Evolutionary conservation across 2,888 invertebrate species (phyloP).

Genomic region (Drosophila phalerata): DNA sequence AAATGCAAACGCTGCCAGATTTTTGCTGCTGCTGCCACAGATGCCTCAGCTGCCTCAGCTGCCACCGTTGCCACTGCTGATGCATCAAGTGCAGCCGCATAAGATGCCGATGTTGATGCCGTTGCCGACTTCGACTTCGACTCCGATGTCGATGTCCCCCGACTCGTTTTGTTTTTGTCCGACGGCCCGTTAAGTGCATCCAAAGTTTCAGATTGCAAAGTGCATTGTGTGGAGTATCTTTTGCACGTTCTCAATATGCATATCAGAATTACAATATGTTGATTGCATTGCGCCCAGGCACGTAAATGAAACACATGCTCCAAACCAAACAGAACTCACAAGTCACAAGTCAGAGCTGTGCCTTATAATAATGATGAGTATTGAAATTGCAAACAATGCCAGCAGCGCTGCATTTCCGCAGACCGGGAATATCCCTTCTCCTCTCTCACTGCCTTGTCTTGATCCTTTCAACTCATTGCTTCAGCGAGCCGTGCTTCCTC

Average conservation of each 20-base stretch:
- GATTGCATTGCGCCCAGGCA: constrained; percentile 72
- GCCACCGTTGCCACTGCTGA: constrained; percentile 30
- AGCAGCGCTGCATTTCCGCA: constrained; percentile 55
- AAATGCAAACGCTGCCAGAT: constrained; percentile 78
- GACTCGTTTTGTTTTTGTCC: constrained; percentile 64
- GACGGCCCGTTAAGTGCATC: constrained; percentile 75
- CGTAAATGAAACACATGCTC: constrained; percentile 73
- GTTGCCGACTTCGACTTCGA: constrained; percentile 11
- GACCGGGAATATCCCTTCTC: background rate
- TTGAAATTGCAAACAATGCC: constrained; percentile 72
- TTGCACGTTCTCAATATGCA: constrained; percentile 81
- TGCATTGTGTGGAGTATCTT: constrained; percentile 64
- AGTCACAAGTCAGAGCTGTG: constrained; percentile 20
- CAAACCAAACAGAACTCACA: constrained; percentile 4
- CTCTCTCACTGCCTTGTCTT: background rate
- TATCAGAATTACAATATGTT: constrained; percentile 80
- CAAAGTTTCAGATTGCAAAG: constrained; percentile 57
- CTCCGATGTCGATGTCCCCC: constrained; percentile 34
- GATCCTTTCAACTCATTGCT: constrained; percentile 15
- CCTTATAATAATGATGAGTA: constrained; percentile 69
- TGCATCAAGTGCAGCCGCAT: constrained; percentile 54
- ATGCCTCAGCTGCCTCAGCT: constrained; percentile 5
- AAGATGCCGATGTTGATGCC: constrained; percentile 26
- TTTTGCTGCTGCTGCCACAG: constrained; percentile 41
- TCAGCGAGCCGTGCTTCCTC: constrained; percentile 61